phyloP scores from a whole-genome alignment of 1,140 invertebrate species.

The Sweltsa coloradensis region DNA sequence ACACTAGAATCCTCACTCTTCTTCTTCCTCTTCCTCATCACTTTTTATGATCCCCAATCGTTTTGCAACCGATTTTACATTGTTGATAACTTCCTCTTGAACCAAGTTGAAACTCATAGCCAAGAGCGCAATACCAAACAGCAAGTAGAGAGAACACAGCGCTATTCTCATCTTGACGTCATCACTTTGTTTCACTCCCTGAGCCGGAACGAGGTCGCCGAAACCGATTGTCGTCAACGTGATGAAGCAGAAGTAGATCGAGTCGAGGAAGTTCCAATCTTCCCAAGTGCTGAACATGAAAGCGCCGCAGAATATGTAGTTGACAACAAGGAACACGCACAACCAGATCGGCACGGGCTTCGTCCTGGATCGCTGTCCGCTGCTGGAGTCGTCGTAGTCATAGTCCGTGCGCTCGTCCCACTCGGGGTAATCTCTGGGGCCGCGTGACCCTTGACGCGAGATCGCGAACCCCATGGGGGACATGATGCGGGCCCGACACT shows the following conservation, averaged over 20 bases:
- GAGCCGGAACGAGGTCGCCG: constrained; percentile 85
- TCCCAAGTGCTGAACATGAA: constrained; percentile 79
- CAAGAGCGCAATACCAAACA: constrained; percentile 92
- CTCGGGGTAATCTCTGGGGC: constrained; percentile 10
- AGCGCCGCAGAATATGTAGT: constrained; percentile 79
- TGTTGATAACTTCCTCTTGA: constrained; percentile 80
- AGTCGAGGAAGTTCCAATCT: constrained; percentile 74
- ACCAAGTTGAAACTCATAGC: constrained; percentile 99
- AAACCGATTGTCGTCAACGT: constrained; percentile 90
- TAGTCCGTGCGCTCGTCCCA: constrained; percentile 35
- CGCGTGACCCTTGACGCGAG: constrained; percentile 31
- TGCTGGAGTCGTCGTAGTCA: constrained; percentile 20
- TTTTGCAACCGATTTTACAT: constrained; percentile 70
- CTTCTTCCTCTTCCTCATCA: constrained; percentile 42
- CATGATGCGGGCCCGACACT: constrained; percentile 46
- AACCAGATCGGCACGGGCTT: constrained; percentile 82
- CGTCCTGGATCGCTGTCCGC: constrained; percentile 29
- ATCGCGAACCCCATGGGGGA: constrained; percentile 52
- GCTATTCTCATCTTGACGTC: constrained; percentile 71
- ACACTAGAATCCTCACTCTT: no score
- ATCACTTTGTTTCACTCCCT: constrained; percentile 41
- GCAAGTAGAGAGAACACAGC: constrained; percentile 80
- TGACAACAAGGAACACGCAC: constrained; percentile 76
- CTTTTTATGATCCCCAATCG: constrained; percentile 74
- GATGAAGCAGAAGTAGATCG: constrained; percentile 92